Conservation (phyloP, 2,797 vertebrate genomes). For the Clarias laeviceps region DNA sequence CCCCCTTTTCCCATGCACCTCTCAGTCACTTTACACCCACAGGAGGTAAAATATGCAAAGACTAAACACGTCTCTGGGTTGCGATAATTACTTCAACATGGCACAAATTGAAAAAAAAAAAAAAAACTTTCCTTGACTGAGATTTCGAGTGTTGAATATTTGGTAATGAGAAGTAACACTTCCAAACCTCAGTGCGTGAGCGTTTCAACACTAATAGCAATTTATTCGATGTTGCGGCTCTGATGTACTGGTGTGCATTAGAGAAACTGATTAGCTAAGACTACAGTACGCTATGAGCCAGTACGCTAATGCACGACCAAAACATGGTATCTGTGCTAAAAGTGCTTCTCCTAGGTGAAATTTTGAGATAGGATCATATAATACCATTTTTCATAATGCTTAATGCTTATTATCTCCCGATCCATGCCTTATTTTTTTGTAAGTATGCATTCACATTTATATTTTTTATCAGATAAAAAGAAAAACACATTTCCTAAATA, state of each 20-base stretch:
- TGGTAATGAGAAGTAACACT: neutral
- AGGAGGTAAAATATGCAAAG: constrained; percentile 30
- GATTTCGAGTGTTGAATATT: no score
- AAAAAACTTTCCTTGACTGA: no score
- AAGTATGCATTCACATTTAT: no score
- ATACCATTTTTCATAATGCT: no score
- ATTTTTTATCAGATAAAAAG: no score
- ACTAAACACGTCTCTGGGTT: constrained; percentile 10
- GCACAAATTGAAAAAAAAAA: neutral
- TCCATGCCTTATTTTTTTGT: no score
- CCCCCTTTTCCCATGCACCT: neutral
- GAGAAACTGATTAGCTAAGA: neutral
- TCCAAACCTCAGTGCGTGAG: neutral
- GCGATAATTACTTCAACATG: constrained; percentile 25
- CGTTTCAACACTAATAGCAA: neutral
- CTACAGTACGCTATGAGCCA: neutral
- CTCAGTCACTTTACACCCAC: neutral
- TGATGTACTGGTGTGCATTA: neutral
- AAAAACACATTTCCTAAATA: no score
- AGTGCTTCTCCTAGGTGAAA: no score
- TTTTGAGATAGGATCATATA: no score
- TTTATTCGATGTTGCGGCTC: neutral
- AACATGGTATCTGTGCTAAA: no score
- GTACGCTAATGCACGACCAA: neutral
- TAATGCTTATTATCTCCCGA: no score